Base-by-base conservation (phyloP, 2,888 invertebrate genomes). In the Gari tellinella region DNA sequence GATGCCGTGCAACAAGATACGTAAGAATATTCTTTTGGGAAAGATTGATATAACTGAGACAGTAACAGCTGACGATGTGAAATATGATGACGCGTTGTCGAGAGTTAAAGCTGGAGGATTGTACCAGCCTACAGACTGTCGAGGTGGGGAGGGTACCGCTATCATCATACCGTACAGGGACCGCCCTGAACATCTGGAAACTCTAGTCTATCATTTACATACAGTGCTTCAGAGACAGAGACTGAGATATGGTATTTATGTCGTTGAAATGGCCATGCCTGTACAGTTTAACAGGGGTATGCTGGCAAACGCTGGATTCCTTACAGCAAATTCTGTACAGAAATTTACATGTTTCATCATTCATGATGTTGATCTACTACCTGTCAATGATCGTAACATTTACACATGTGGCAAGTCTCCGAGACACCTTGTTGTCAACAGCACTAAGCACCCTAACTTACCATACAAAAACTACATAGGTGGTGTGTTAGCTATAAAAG, bases 211-310 rank as follows among this genome's bases (percentile, higher is more conserved):
- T 23, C 45, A 38, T 51, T 19, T 69, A 52, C 68, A 69, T 45
- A 52, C 14, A 14, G 45, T 69, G 26, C 57, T 69, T 15, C 68
- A 69, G 45, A 31, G 62, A 17, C 68, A 69, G 49, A 49, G 51
- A 23, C 37, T 49, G 45, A n/a, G 31, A 31, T 69, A 69, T 57
- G 68, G 68, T 26, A 69, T 69, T 37, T 69, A 62, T 45, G 68
- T 69, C 7, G 57, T 69, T 43, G 68, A 69, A 55, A 69, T 69
- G 74, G 58, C 63, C 5, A 51, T 68, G 10, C 74, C 74, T 4
- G 66, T 63, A 0, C 74, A 74, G 41, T 74, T 74, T 21, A 74
- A 68, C 43, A 53, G 74, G 8, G 74, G 74, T 7, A 49, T 74
- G 17, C 56, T 74, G 17, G 68, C 61, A 19, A 74, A 68, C 41